phyloP scores from a whole-genome alignment of 1,140 invertebrate genomes.

The Apolygus lucorum region DNA sequence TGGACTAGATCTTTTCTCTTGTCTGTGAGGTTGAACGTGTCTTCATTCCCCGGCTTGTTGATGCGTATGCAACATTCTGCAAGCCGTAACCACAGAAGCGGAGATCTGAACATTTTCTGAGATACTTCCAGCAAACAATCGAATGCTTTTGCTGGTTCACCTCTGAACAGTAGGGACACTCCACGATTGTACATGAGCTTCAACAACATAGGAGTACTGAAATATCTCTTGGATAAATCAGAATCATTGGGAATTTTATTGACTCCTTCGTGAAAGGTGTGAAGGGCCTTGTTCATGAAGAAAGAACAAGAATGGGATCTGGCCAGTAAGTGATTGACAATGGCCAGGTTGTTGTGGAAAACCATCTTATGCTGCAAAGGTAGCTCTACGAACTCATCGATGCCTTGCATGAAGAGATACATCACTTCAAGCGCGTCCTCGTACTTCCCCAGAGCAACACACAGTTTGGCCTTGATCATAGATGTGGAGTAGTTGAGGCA shows the following conservation, averaged over 20 bases:
- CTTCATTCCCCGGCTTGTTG: constrained; percentile 46
- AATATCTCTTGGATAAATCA: constrained; percentile 12
- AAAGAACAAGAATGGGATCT: constrained; percentile 78
- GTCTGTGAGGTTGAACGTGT: constrained; percentile 53
- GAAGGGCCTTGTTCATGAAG: constrained; percentile 75
- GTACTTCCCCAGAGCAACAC: constrained; percentile 59
- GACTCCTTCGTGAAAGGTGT: constrained; percentile 61
- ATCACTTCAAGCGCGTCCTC: constrained; percentile 58
- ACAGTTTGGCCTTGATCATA: constrained; percentile 58
- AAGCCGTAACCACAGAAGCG: constrained; percentile 81
- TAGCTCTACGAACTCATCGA: constrained; percentile 1
- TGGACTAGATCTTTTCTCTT: constrained; percentile 54
- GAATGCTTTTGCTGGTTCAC: constrained; percentile 73
- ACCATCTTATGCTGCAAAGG: constrained; percentile 38
- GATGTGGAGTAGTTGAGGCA: constrained; percentile 43
- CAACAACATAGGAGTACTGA: constrained; percentile 1
- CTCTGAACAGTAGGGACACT: constrained; percentile 70
- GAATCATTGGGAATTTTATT: constrained; percentile 40
- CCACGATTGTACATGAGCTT: constrained; percentile 82
- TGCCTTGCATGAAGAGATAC: constrained; percentile 33
- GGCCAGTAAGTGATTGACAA: constrained; percentile 74
- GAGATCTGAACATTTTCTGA: constrained; percentile 76
- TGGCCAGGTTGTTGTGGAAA: constrained; percentile 83
- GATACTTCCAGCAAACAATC: constrained; percentile 84
- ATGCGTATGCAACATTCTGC: constrained; percentile 77